Evolutionary conservation across 1,140 invertebrate species (phyloP).

Genomic region (Onthophagus taurus): DNA sequence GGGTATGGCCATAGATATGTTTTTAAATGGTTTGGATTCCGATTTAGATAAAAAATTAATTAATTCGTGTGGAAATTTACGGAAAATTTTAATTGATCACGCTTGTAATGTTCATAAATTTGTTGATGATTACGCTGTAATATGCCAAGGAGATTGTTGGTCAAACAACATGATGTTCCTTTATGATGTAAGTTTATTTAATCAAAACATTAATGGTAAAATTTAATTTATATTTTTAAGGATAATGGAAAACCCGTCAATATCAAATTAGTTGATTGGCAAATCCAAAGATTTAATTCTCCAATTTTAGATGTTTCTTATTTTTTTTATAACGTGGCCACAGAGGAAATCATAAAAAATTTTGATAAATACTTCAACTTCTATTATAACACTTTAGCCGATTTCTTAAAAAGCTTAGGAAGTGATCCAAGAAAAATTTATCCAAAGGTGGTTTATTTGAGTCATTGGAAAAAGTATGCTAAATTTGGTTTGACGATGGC

Average conservation of each 20-base stretch:
- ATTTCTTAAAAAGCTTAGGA: constrained; percentile 28
- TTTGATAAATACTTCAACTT: constrained; percentile 40
- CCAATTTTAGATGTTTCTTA: constrained; percentile 47
- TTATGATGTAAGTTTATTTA: constrained; percentile 31
- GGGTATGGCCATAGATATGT: neutral
- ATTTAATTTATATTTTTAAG: neutral
- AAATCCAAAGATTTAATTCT: constrained; percentile 43
- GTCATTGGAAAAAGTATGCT: constrained; percentile 33
- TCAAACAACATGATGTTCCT: constrained; percentile 48
- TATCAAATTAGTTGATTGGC: constrained; percentile 43
- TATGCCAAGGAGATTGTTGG: constrained; percentile 48
- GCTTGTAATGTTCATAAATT: neutral
- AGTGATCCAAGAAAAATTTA: constrained; percentile 39
- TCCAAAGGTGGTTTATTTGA: constrained; percentile 36
- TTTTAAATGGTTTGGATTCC: neutral
- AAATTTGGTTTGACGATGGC: neutral
- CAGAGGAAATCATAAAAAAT: constrained; percentile 38
- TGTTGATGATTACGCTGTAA: constrained; percentile 24
- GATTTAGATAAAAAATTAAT: constrained; percentile 3
- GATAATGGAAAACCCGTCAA: constrained; percentile 27
- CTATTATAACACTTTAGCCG: constrained; percentile 42
- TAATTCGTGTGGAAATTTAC: neutral
- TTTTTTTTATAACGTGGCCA: constrained; percentile 44
- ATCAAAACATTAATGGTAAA: neutral
- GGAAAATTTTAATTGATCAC: neutral